Conservation (phyloP, 2,113 vertebrate species). For the Columba janthina region DNA sequence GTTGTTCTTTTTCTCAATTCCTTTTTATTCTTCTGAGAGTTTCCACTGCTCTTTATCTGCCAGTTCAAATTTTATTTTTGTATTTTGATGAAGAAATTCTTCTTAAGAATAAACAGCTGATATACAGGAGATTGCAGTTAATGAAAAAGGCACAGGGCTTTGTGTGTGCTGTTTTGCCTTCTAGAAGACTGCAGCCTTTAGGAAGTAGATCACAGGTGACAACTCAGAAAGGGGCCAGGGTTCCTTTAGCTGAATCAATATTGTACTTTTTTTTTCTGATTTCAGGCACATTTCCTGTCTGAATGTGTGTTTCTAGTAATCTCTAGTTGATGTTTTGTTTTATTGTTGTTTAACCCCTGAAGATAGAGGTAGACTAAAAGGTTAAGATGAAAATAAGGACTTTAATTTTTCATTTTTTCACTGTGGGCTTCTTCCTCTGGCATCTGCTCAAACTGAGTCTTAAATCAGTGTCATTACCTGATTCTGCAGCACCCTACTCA, state of each 20-base stretch:
- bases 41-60: neutral
- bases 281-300: neutral
- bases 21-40: neutral
- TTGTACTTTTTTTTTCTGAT: neutral
- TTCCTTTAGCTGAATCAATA: neutral
- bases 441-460: neutral
- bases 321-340: neutral
- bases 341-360: neutral
- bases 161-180: neutral
- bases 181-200: neutral
- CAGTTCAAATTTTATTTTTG: neutral
- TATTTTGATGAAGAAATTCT: neutral
- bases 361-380: neutral
- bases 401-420: neutral
- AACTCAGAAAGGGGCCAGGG: neutral
- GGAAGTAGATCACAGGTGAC: neutral
- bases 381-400: neutral
- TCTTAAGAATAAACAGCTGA: neutral
- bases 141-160: neutral
- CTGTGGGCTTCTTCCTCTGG: neutral
- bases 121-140: neutral
- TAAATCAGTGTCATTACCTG: neutral
- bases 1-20: slow-evolving; percentile 46
- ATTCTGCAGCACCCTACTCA: neutral
- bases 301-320: neutral